Base-by-base conservation (phyloP, 2,113 vertebrate genomes). In the Drymodes brunneopygia region DNA sequence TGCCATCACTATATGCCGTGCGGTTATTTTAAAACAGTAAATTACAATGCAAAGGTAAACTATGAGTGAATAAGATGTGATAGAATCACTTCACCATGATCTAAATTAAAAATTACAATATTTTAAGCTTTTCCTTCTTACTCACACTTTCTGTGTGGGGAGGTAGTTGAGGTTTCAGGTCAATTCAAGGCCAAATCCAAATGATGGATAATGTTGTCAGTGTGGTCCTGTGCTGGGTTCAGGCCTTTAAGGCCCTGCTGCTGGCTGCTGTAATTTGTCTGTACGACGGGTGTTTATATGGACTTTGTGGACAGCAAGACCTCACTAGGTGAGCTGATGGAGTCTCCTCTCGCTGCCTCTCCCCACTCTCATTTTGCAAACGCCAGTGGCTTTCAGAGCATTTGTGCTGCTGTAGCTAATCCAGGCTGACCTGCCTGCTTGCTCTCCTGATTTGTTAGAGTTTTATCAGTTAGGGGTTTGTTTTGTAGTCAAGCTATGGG, bases 391-490 rank as follows among this genome's bases (percentile, higher is more conserved):
- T 88, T 92, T 88, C 13, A 11, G 47, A 35, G 36, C 4, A 2
- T 60, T 91, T 67, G 51, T 94, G 89, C 88, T 89, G 84, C 66
- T 85, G 70, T 40, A 65, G 89, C 60, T 92, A 70, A 88, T 88
- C 81, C 62, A 47, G 75, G 40, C 77, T 81, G 85, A 86, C 31
- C 44, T 83, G 62, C 75, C 27, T 82, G 81, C 71, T 54, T 83
- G 75, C 72, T 92, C 12, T 48, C 51, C 70, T 78, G 15, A 17
- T 86, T 77, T 48, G 29, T 88, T 69, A 23, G 29, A 11, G 7
- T 53, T 89, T 84, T n/a, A 50, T 60, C 65, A 82, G 27, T 65
- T 78, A 31, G 17, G 20, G 13, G 4, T 12, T 65, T 53, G 62
- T 94, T 95, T 48, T 81, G 7, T 58, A 36, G 44, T 36, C 36